These are phyloP conservation scores for Lethenteron camtschaticum DNA, from an alignment of 2,113 vertebrate genomes.

Conservation along the genomic window DNA sequence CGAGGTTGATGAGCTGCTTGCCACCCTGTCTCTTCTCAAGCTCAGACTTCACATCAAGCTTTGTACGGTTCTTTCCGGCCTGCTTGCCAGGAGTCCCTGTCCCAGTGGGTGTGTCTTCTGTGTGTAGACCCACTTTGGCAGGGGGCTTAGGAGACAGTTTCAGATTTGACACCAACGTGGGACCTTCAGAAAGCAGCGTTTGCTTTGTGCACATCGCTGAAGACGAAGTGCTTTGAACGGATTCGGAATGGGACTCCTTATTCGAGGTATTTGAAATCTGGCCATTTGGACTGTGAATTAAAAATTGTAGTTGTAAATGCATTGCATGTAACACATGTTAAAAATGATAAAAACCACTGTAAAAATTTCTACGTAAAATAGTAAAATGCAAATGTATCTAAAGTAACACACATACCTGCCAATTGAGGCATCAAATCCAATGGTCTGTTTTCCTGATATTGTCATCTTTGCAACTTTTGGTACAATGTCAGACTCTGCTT, in stretches of 20 bases:
- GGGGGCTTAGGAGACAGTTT: not conserved
- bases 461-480: slow-evolving; percentile 94
- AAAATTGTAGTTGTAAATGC: too few relatives aligned
- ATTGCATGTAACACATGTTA: too few relatives aligned
- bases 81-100: slow-evolving; percentile 30
- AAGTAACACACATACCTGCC: slow-evolving; percentile 27
- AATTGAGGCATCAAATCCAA: slow-evolving; percentile 75
- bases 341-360: too few relatives aligned
- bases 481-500: slow-evolving; percentile 55
- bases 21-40: slow-evolving; percentile 84
- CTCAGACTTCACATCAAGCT: slow-evolving; percentile 59
- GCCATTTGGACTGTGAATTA: too few relatives aligned
- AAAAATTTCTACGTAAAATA: too few relatives aligned
- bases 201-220: not conserved
- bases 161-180: not conserved
- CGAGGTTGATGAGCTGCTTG: slow-evolving; percentile 73
- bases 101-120: slow-evolving; percentile 28
- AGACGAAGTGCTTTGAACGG: too few relatives aligned
- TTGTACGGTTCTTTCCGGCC: slow-evolving; percentile 42
- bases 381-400: too few relatives aligned
- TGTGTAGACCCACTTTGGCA: not conserved
- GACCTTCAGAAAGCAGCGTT: slow-evolving; percentile 2
- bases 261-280: too few relatives aligned
- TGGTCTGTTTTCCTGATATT: slow-evolving; percentile 77
- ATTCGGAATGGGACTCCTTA: too few relatives aligned